Evolutionary conservation across 2,888 invertebrate genomes (phyloP).

Genomic region (Luperina nickerlii): DNA sequence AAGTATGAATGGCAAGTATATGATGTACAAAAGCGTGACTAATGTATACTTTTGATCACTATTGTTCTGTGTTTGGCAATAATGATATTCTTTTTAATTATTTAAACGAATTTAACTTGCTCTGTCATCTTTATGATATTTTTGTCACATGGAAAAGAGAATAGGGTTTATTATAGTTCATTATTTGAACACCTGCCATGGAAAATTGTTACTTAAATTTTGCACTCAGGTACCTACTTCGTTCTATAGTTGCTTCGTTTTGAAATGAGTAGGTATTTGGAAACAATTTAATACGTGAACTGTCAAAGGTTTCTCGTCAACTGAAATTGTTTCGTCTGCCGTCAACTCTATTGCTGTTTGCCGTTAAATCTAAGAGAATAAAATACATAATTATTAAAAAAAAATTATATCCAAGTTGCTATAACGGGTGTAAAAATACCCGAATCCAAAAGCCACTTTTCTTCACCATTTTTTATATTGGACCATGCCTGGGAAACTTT

Average conservation of each 20-base stretch:
- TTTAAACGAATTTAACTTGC: neutral
- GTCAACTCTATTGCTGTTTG: neutral
- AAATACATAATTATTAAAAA: neutral
- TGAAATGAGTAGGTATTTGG: neutral
- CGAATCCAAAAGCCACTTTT: too few species aligned
- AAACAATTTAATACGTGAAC: neutral
- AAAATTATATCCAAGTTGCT: too few species aligned
- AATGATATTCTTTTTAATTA: slow-evolving; percentile 33
- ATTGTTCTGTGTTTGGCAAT: slow-evolving; percentile 40
- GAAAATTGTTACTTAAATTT: neutral
- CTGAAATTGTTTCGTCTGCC: neutral
- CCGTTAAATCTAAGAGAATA: neutral
- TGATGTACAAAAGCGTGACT: slow-evolving; percentile 34
- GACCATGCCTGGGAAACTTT: too few species aligned
- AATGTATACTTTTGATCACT: slow-evolving; percentile 31
- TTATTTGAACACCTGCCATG: slow-evolving; percentile 22
- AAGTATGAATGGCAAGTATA: slow-evolving; percentile 17
- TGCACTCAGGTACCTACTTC: neutral
- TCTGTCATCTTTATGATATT: slow-evolving; percentile 13
- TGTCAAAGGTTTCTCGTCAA: neutral
- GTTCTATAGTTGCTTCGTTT: neutral
- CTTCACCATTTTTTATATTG: too few species aligned
- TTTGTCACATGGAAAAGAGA: neutral
- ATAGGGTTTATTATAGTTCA: neutral
- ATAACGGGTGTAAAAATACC: too few species aligned